Evolutionary conservation across 2,797 vertebrate species (phyloP).

Genomic region (Linurgus olivaceus): DNA sequence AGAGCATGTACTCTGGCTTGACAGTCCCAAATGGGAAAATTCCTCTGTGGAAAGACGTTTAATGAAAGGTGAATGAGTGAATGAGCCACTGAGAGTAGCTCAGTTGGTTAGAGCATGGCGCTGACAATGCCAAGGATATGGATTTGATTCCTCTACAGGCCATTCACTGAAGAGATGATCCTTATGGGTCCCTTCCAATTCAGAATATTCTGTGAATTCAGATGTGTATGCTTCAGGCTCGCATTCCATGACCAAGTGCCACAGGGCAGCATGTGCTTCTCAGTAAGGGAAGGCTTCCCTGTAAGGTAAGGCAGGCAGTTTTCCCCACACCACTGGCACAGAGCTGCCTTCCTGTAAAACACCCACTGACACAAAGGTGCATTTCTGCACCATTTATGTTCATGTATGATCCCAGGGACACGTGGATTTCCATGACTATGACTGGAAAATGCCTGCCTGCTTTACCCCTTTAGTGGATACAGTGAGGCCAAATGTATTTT

Average conservation of each 20-base stretch:
- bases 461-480: neutral
- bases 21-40: neutral
- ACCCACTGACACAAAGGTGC: neutral
- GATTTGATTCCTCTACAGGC: neutral
- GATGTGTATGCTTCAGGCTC: neutral
- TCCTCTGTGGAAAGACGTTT: neutral
- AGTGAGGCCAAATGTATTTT: neutral
- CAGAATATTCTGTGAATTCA: neutral
- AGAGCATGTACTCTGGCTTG: neutral
- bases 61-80: neutral
- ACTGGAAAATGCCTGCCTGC: neutral
- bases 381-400: neutral
- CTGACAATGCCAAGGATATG: neutral
- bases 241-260: neutral
- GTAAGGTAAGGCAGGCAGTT: neutral
- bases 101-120: neutral
- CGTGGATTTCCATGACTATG: accelerated
- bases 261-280: neutral
- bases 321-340: too few species aligned
- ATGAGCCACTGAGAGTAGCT: neutral
- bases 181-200: neutral
- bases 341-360: neutral
- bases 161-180: neutral
- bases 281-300: neutral
- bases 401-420: neutral